A percentile compares a stretch with the other conserved stretches of the same genome.
Evolutionary conservation across 2,888 invertebrate species (phyloP).

Genomic region (Pristionchus entomophagus): DNA sequence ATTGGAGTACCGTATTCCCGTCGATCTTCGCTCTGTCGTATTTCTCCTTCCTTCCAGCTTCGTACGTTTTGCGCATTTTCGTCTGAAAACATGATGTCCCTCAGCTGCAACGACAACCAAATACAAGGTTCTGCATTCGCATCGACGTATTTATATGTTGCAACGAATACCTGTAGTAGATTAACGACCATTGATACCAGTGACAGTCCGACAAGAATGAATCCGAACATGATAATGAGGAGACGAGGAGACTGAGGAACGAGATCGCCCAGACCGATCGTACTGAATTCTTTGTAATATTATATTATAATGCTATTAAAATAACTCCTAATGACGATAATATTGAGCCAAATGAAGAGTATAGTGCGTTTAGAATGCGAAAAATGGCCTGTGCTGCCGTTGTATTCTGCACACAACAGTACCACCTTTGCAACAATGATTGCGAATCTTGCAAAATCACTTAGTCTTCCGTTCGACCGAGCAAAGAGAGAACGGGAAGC

Average conservation of each 20-base stretch:
- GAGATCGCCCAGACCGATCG: constrained; percentile 68
- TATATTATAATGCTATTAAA: too few relatives aligned
- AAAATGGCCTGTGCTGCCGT: too few relatives aligned
- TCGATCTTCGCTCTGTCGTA: not conserved
- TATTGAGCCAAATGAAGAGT: too few relatives aligned
- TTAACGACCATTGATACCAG: constrained; percentile 70
- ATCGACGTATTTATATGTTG: too few relatives aligned
- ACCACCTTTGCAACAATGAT: too few relatives aligned
- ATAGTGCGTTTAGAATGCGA: too few relatives aligned
- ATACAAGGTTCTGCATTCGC: too few relatives aligned
- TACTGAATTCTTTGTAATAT: constrained; percentile 49
- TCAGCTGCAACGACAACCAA: not conserved
- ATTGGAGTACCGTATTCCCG: constrained; percentile 4
- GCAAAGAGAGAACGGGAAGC: too few relatives aligned
- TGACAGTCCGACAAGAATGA: constrained; percentile 87
- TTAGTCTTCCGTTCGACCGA: too few relatives aligned
- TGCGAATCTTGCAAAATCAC: too few relatives aligned
- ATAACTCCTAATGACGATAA: too few relatives aligned
- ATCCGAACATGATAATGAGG: constrained; percentile 92
- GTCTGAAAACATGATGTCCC: constrained; percentile 50
- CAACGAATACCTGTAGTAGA: constrained; percentile 58
- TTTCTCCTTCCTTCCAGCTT: constrained; percentile 55
- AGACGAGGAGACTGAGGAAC: constrained; percentile 83
- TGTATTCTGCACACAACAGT: too few relatives aligned
- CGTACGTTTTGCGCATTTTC: constrained; percentile 64